Evolutionary conservation across 2,888 invertebrate genomes (phyloP).

Genomic region (Venustoraphidia nigricollis): DNA sequence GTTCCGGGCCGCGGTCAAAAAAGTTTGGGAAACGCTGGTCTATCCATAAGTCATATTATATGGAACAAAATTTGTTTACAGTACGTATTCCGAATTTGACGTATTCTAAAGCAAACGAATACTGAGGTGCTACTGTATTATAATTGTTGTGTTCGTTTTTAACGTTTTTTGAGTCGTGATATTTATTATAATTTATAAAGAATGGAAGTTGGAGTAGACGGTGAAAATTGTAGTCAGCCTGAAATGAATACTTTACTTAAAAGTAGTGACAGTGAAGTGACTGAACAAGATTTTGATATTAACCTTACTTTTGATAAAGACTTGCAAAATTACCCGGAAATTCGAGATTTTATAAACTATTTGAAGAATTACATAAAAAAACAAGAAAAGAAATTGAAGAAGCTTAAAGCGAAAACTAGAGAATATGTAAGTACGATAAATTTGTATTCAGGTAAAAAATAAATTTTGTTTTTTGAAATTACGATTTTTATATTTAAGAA

Average conservation of each 20-base stretch:
- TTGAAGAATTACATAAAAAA: conserved; percentile 37
- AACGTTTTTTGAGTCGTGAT: too few species aligned
- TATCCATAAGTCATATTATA: too few species aligned
- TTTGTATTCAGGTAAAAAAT: background rate
- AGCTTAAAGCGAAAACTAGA: conserved; percentile 38
- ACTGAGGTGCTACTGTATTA: too few species aligned
- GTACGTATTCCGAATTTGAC: too few species aligned
- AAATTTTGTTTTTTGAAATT: background rate
- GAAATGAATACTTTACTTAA: background rate
- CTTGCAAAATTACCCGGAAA: conserved; percentile 40
- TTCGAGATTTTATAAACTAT: conserved; percentile 37
- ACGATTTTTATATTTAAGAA: background rate
- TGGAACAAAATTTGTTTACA: too few species aligned
- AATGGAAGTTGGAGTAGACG: too few species aligned
- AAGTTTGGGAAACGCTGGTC: too few species aligned
- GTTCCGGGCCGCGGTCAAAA: too few species aligned
- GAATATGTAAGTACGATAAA: conserved; percentile 28
- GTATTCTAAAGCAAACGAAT: too few species aligned
- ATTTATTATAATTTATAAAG: too few species aligned
- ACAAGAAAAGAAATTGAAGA: conserved; percentile 40
- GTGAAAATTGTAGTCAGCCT: too few species aligned
- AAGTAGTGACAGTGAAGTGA: conserved; percentile 7
- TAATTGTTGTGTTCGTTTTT: too few species aligned
- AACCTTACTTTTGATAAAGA: conserved; percentile 20
- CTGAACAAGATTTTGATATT: conserved; percentile 6